These are phyloP conservation scores for Caenorhabditis drosophilae DNA, from an alignment of 2,888 invertebrate species.

Conservation along the genomic window DNA sequence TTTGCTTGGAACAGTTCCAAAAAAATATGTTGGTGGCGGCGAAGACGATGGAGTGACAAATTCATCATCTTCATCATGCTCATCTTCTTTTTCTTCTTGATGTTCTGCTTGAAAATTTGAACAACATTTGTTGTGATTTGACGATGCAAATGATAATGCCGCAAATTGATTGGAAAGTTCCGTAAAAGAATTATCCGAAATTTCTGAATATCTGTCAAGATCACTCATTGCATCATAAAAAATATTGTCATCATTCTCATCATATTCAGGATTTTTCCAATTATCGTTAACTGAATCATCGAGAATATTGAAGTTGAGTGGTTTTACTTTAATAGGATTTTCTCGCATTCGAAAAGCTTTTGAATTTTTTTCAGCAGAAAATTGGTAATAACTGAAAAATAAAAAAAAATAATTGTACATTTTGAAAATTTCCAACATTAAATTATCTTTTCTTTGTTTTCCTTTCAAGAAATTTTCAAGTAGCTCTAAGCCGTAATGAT, in stretches of 20 bases:
- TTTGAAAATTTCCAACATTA: neutral
- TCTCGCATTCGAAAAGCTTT: neutral
- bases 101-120: too few relatives aligned
- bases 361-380: neutral
- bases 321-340: neutral
- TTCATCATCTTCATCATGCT: constrained; percentile 16
- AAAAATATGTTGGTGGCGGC: constrained; percentile 33
- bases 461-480: constrained; percentile 8
- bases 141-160: constrained; percentile 23
- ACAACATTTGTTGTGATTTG: too few relatives aligned
- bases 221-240: constrained; percentile 27
- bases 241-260: constrained; percentile 16
- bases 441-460: neutral
- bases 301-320: too few relatives aligned
- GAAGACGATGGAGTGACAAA: constrained; percentile 37
- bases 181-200: constrained; percentile 24
- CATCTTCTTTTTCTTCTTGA: neutral
- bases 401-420: neutral
- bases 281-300: neutral
- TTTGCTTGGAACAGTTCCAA: constrained; percentile 37
- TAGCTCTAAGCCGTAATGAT: constrained; percentile 7
- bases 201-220: neutral
- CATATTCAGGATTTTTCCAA: neutral
- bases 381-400: neutral
- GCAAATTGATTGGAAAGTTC: constrained; percentile 25